Evolutionary conservation across 2,888 invertebrate genomes (phyloP).

Genomic region (Mactromeris polynyma): DNA sequence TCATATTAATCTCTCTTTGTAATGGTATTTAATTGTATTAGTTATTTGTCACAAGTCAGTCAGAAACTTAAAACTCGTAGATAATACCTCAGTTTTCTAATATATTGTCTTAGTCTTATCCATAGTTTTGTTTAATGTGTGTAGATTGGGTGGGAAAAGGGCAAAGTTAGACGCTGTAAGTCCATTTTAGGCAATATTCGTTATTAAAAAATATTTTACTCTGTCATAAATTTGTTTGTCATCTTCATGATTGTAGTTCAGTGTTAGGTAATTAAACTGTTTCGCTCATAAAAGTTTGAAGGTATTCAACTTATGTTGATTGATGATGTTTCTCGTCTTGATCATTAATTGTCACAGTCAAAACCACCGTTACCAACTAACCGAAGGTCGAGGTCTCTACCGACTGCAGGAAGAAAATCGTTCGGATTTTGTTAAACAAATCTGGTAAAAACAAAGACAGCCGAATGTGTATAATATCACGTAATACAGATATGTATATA

Average conservation of each 20-base stretch:
- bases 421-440: neutral
- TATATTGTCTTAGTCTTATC: neutral
- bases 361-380: conserved; percentile 40
- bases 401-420: conserved; percentile 19
- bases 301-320: neutral
- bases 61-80: neutral
- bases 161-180: no score
- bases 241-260: no score
- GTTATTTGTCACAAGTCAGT: neutral
- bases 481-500: neutral
- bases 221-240: no score
- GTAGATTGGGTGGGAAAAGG: neutral
- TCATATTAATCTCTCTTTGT: no score
- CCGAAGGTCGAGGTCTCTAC: conserved; percentile 42
- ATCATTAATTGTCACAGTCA: conserved; percentile 12
- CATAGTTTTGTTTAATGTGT: neutral
- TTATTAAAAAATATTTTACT: neutral
- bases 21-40: no score
- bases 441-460: neutral
- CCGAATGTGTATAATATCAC: neutral
- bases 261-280: no score
- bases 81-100: neutral
- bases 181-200: no score
- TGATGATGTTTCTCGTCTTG: neutral
- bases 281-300: neutral